A percentile compares a stretch with the other conserved stretches of the same genome.
These are phyloP conservation scores for Cryptophagus acutangulus DNA, from an alignment of 2,888 invertebrate genomes.

Conservation along the genomic window DNA sequence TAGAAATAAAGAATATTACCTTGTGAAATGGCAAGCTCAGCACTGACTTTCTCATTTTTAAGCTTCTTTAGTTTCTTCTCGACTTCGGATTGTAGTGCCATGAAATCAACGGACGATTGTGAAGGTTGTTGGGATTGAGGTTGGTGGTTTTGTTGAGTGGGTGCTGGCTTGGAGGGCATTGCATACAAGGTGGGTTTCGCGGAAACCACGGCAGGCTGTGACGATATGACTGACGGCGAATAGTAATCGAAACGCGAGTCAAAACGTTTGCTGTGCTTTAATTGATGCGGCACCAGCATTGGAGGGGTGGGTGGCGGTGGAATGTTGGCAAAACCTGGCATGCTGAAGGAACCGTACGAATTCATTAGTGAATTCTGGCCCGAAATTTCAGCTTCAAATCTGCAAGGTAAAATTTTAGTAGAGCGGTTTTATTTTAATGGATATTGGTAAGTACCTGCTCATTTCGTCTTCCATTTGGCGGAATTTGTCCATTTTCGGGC, in stretches of 20 bases:
- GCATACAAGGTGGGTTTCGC: conserved; percentile 68
- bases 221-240: conserved; percentile 34
- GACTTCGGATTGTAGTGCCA: conserved; percentile 54
- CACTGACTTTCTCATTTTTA: conserved; percentile 62
- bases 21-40: conserved; percentile 61
- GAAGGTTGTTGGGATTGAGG: conserved; percentile 39
- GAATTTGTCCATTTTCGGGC: conserved; percentile 53
- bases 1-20: conserved; percentile 34
- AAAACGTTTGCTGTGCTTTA: conserved; percentile 44
- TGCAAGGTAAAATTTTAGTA: conserved; percentile 39
- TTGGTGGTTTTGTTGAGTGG: conserved; percentile 43
- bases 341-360: conserved; percentile 20
- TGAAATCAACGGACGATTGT: conserved; percentile 48
- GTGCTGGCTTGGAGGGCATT: conserved; percentile 45
- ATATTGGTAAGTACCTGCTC: conserved; percentile 60
- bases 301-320: conserved; percentile 65
- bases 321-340: conserved; percentile 54
- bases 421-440: conserved; percentile 6
- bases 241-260: conserved; percentile 41
- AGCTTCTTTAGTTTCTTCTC: conserved; percentile 58
- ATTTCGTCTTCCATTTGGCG: conserved; percentile 89
- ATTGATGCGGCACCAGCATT: conserved; percentile 68
- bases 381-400: conserved; percentile 86
- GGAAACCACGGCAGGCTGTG: conserved; percentile 61
- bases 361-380: conserved; percentile 34